Percentiles rank a stretch among this genome's conserved stretches.
Evolutionary conservation across 2,113 vertebrate genomes (phyloP).

Genomic region (Cyprinodon brontotheroides): DNA sequence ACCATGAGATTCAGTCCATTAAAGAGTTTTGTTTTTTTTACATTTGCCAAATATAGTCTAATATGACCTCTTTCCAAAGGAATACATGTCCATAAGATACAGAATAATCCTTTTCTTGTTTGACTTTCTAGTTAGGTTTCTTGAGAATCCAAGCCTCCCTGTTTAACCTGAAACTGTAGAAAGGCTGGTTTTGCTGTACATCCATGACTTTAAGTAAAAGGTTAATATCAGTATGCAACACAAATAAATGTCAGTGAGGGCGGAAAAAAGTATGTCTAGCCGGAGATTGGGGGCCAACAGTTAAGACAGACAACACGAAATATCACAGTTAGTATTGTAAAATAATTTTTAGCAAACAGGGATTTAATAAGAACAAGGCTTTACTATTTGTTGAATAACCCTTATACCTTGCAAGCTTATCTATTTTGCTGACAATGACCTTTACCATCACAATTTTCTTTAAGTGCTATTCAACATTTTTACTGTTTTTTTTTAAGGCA

Average conservation of each 20-base stretch:
- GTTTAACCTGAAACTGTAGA: background rate
- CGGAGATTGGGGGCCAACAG: background rate
- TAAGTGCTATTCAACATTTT: too few species aligned
- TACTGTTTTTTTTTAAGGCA: background rate
- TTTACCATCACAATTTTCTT: too few species aligned
- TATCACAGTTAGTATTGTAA: background rate
- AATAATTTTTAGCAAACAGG: constrained; percentile 4
- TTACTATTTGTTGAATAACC: too few species aligned
- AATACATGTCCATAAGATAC: too few species aligned
- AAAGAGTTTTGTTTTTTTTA: constrained; percentile 17
- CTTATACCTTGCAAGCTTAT: background rate
- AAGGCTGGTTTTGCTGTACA: background rate
- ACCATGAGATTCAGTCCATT: constrained; percentile 17
- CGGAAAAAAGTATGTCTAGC: background rate
- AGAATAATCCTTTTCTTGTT: background rate
- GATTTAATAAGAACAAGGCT: constrained; percentile 23
- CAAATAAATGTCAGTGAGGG: background rate
- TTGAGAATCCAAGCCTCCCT: background rate
- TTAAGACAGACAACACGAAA: background rate
- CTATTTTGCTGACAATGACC: background rate
- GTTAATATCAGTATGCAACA: constrained; percentile 8
- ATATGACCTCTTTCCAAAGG: background rate
- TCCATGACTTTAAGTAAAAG: background rate
- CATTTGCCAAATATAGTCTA: constrained; percentile 11
- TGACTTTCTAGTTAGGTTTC: background rate